Conservation (phyloP, 2,797 vertebrate species). For the Falco biarmicus region DNA sequence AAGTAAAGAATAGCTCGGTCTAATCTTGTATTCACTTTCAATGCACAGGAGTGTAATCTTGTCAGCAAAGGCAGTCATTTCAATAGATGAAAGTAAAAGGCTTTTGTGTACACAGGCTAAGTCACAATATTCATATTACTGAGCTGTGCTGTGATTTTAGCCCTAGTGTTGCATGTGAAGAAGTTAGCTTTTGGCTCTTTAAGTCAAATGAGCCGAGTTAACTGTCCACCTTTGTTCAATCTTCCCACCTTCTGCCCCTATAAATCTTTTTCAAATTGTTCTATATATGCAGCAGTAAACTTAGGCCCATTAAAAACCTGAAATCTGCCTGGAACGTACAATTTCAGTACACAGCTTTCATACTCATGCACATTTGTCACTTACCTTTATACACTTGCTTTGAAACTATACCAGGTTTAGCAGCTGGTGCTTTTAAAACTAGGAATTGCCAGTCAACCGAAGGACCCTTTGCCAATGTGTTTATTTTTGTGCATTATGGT, state of each 20-base stretch:
- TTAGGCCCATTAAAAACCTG: not conserved
- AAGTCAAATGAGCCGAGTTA: not conserved
- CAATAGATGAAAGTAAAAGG: not conserved
- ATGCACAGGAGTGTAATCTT: not conserved
- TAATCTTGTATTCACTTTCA: not conserved
- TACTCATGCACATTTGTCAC: not conserved
- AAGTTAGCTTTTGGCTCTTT: not conserved
- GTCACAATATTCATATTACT: not conserved
- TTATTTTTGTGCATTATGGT: not conserved
- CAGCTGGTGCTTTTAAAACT: not conserved
- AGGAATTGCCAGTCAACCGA: not conserved
- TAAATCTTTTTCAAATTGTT: not conserved
- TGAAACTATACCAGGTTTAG: not conserved
- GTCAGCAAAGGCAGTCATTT: not conserved
- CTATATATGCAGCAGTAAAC: not conserved
- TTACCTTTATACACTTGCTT: not conserved
- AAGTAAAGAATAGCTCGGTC: not conserved
- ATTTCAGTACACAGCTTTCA: not conserved
- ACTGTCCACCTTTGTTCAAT: not conserved
- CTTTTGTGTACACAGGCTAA: not conserved
- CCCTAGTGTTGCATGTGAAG: not conserved
- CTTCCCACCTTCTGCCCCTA: not conserved
- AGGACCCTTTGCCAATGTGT: not conserved
- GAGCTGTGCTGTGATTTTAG: not conserved
- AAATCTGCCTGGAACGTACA: not conserved